phyloP scores from a whole-genome alignment of 37 sponge, comb jelly and placozoan species.

The Eunapius fragilis region DNA sequence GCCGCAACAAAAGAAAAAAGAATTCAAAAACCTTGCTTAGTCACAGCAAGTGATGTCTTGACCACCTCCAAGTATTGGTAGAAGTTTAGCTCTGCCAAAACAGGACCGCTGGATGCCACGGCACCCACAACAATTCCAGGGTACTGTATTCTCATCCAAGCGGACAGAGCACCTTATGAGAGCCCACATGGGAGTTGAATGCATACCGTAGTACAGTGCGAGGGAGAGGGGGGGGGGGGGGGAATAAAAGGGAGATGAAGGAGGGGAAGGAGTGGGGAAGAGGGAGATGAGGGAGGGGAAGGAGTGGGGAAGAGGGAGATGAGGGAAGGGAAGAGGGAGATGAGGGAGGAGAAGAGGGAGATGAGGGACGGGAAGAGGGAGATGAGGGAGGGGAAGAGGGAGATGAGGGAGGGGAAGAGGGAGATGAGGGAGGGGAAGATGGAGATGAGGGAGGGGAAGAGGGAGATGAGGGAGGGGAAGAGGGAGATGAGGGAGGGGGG shows the following conservation, averaged over 20 bases:
- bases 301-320: too few relatives aligned
- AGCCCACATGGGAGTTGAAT: background rate
- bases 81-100: slow-evolving; percentile 68
- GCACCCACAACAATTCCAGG: slow-evolving; percentile 78
- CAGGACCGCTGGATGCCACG: slow-evolving; percentile 87
- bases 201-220: background rate
- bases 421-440: background rate
- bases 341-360: too few relatives aligned
- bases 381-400: too few relatives aligned
- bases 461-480: too few relatives aligned
- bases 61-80: slow-evolving; percentile 85
- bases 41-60: slow-evolving; percentile 44
- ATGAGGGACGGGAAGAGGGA: too few relatives aligned
- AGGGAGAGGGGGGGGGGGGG: background rate
- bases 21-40: slow-evolving; percentile 15
- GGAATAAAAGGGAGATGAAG: background rate
- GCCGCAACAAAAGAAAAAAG: background rate
- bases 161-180: slow-evolving; percentile 71
- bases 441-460: too few relatives aligned
- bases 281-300: too few relatives aligned
- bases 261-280: too few relatives aligned
- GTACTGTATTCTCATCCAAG: slow-evolving; percentile 79
- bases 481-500: background rate
- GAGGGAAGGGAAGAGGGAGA: too few relatives aligned
- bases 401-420: too few relatives aligned